These are phyloP conservation scores for Argyra leucocephala DNA, from an alignment of 2,888 invertebrate species.

Conservation along the genomic window DNA sequence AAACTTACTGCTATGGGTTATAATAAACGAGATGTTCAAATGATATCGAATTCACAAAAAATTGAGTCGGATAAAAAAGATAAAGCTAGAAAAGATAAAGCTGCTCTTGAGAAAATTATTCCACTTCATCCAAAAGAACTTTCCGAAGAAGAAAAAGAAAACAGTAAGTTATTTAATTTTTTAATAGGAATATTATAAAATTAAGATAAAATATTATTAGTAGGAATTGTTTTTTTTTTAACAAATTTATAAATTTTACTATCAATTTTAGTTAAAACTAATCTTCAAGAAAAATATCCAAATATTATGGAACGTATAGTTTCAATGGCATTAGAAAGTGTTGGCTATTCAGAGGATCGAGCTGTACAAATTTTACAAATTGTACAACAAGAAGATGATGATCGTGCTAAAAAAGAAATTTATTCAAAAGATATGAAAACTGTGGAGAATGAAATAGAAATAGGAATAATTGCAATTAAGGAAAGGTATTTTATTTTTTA, in stretches of 20 bases:
- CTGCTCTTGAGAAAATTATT: conserved; percentile 37
- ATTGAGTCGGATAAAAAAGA: conserved; percentile 29
- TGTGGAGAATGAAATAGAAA: no score
- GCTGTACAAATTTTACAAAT: conserved; percentile 70
- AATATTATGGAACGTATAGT: conserved; percentile 72
- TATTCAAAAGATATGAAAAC: background rate
- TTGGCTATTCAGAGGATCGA: conserved; percentile 71
- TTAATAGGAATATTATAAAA: background rate
- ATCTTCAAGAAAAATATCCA: conserved; percentile 62
- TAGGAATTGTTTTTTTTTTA: conserved; percentile 12
- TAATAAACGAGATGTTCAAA: conserved; percentile 63
- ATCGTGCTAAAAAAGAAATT: conserved; percentile 31
- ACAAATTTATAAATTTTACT: no score
- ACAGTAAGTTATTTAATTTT: conserved; percentile 46
- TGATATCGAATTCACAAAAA: conserved; percentile 46
- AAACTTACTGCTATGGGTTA: conserved; percentile 72
- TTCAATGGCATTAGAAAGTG: conserved; percentile 76
- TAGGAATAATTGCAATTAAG: background rate
- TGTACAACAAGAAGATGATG: conserved; percentile 53
- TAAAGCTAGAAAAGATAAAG: conserved; percentile 33
- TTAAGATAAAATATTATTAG: background rate
- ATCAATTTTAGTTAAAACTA: conserved; percentile 52
- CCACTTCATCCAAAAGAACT: conserved; percentile 53
- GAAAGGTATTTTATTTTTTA: background rate
- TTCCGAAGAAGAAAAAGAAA: conserved; percentile 58